A percentile compares a stretch with the other conserved stretches of the same genome.
phyloP scores from a whole-genome alignment of 2,113 vertebrate genomes.

The Calidris pugnax region DNA sequence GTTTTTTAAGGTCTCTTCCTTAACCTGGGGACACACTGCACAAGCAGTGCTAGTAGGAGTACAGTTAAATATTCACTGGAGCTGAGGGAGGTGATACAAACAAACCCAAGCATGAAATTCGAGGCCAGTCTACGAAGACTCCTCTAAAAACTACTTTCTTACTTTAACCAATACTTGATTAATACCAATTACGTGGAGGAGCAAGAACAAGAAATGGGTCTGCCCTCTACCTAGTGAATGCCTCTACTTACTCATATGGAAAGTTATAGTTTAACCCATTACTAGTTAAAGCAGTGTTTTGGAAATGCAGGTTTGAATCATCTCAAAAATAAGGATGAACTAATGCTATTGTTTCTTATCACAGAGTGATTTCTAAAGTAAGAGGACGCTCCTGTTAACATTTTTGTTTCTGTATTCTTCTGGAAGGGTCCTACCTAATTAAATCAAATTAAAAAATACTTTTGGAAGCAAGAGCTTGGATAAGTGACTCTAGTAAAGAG shows the following conservation, averaged over 20 bases:
- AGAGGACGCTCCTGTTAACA: neutral
- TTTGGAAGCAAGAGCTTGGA: neutral
- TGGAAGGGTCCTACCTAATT: neutral
- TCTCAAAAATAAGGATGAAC: neutral
- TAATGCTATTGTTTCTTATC: neutral
- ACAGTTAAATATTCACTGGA: neutral
- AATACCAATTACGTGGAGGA: neutral
- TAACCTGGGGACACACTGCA: neutral
- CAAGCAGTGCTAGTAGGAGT: fast-evolving
- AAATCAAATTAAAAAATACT: neutral
- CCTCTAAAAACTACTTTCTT: neutral
- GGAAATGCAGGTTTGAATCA: neutral
- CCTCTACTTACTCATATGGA: neutral
- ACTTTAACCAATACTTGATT: neutral
- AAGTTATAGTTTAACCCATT: neutral
- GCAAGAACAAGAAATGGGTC: neutral
- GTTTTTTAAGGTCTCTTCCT: neutral
- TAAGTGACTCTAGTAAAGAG: neutral
- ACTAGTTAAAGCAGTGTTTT: neutral
- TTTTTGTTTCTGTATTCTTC: neutral
- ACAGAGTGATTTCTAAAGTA: neutral
- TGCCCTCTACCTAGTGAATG: neutral
- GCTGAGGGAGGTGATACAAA: neutral
- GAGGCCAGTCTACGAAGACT: neutral
- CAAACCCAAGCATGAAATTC: neutral